Conservation (phyloP, 92 coral and sea anemone genomes). For the Phenganax stokvisi region DNA sequence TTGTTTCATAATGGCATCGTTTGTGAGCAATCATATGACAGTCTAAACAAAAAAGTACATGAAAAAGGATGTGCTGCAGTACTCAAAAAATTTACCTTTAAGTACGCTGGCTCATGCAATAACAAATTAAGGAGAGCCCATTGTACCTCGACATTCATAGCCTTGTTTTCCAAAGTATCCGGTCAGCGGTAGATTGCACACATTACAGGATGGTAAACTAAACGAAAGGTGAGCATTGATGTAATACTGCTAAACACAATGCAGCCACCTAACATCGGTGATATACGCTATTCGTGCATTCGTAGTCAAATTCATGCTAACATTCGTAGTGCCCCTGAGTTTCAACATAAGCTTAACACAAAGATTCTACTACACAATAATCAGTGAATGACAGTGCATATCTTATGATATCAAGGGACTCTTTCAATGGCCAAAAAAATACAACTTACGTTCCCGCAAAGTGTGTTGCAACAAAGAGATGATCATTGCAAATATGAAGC, state of each 20-base stretch:
- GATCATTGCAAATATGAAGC: conserved; percentile 82
- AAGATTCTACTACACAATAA: no score
- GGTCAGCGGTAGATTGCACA: conserved; percentile 57
- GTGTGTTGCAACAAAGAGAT: conserved; percentile 76
- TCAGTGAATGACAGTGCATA: no score
- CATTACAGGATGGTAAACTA: conserved; percentile 64
- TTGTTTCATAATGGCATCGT: conserved; percentile 77
- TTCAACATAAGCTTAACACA: no score
- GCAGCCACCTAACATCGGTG: background rate
- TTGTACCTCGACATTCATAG: conserved; percentile 80
- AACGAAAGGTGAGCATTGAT: background rate
- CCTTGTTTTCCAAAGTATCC: conserved; percentile 84
- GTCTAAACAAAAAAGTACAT: conserved; percentile 38
- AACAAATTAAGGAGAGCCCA: background rate
- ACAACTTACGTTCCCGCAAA: conserved; percentile 38
- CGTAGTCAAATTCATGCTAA: background rate
- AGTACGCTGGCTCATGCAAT: background rate
- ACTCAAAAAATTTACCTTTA: background rate
- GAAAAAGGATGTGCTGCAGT: background rate
- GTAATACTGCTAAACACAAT: background rate
- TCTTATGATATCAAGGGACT: background rate
- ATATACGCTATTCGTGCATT: background rate
- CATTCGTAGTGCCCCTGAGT: background rate
- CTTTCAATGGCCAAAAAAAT: background rate
- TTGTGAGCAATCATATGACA: conserved; percentile 83